Base-by-base conservation (phyloP, 2,888 invertebrate species). In the Agapostemon virescens region DNA sequence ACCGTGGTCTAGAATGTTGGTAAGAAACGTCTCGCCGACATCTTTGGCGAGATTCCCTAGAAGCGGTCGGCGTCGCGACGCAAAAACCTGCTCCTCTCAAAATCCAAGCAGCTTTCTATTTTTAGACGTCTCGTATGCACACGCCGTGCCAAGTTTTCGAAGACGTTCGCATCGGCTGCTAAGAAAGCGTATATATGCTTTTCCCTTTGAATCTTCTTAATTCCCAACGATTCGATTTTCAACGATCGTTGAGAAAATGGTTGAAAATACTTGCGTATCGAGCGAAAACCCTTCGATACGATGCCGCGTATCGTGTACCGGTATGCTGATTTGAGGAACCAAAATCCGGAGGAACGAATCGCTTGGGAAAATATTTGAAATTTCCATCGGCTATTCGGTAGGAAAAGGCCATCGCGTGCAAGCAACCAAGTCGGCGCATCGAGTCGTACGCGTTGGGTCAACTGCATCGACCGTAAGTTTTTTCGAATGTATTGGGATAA, bases 71-170 rank as follows among this genome's bases (percentile, higher is more conserved):
- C 82, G 85, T 82, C 84, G 84, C 88, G 88, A 87, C 90, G 90
- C 89, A 90, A 88, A 90, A 90, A 88, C 85, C 78, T 79, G 82
- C 85, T 82, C 74, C 84, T 84, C 84, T 82, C 79, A 71, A 81
- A 82, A 76, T 79, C 78, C 81, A 82, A 85, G 81, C 83, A 78
- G 71, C 63, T 40, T 74, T 52, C 85, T 90, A 90, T 90, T 88
- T 88, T 89, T 89, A 88, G 89, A 75, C 45, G 70, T 67, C 70
- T 82, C 80, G 78, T 63, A 85, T 81, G 78, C 79, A 76, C 63
- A 68, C 66, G 71, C 63, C 68, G 80, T 87, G 87, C 88, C 87
- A 88, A 88, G 84, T 83, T 84, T 82, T 82, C 85, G 66, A 75
- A 63, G 66, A 82, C 72, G 67, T 79, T 69, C 77, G 72, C 69